phyloP scores from a whole-genome alignment of 2,888 invertebrate genomes.

The Celastrina argiolus region DNA sequence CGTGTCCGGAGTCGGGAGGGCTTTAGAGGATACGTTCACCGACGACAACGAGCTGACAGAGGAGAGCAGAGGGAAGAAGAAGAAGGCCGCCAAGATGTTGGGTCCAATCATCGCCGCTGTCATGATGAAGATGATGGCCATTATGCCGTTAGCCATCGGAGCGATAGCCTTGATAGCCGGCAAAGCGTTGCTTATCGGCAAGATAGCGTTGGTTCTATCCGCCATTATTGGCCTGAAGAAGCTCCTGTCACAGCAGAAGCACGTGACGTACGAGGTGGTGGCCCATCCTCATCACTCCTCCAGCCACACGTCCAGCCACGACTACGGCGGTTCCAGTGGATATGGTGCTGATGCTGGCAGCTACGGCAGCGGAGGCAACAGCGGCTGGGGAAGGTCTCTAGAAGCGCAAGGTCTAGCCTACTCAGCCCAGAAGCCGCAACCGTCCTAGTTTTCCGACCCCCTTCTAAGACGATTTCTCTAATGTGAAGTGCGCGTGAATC shows the following conservation, averaged over 20 bases:
- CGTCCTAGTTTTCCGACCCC: slow-evolving; percentile 58
- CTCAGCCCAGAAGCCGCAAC: slow-evolving; percentile 81
- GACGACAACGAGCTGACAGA: slow-evolving; percentile 80
- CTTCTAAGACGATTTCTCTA: slow-evolving; percentile 59
- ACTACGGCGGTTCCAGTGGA: slow-evolving; percentile 79
- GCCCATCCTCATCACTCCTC: slow-evolving; percentile 89
- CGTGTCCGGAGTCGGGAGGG: slow-evolving; percentile 87
- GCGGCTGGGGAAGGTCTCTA: slow-evolving; percentile 85
- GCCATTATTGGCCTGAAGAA: slow-evolving; percentile 92
- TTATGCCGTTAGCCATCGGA: slow-evolving; percentile 87
- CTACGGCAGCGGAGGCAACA: slow-evolving; percentile 64
- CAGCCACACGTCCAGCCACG: slow-evolving; percentile 83
- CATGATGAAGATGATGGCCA: slow-evolving; percentile 87
- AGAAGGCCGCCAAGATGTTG: slow-evolving; percentile 87
- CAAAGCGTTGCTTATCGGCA: slow-evolving; percentile 90
- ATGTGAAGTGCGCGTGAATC: slow-evolving; percentile 58
- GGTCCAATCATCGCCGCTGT: slow-evolving; percentile 86
- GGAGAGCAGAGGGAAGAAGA: slow-evolving; percentile 88
- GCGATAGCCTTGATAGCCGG: slow-evolving; percentile 91
- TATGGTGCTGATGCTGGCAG: slow-evolving; percentile 81
- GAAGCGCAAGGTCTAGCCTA: slow-evolving; percentile 89
- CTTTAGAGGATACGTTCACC: slow-evolving; percentile 83
- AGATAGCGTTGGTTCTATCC: slow-evolving; percentile 89
- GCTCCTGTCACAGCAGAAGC: slow-evolving; percentile 87
- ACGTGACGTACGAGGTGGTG: slow-evolving; percentile 92